Evolutionary conservation across 1,140 invertebrate species (phyloP).

Genomic region (Hypsibius dujardini): DNA sequence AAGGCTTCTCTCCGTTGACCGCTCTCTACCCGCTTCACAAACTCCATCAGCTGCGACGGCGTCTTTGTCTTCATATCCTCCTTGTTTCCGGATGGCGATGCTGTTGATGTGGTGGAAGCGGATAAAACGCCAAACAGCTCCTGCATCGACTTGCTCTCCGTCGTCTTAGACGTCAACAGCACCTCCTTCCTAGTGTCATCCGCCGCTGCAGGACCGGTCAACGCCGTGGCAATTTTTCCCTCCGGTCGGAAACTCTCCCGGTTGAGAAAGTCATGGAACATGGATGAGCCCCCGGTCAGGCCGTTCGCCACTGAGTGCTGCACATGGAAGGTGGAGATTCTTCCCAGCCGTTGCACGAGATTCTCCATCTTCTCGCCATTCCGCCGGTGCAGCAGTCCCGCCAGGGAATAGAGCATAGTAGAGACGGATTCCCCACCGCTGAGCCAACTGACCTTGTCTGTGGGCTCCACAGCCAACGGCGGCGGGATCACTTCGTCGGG

Average conservation of each 20-base stretch:
- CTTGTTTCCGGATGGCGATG: no score
- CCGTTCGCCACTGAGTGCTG: not conserved
- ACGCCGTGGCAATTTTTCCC: not conserved
- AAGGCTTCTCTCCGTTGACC: slow-evolving; percentile 3
- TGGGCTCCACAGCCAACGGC: not conserved
- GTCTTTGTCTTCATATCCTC: slow-evolving; percentile 10
- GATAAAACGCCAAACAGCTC: slow-evolving; percentile 1
- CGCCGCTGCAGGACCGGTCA: not conserved
- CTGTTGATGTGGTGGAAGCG: no score
- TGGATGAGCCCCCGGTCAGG: not conserved
- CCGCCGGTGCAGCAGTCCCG: not conserved
- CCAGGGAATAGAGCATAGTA: not conserved
- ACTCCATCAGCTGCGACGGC: slow-evolving; percentile 13
- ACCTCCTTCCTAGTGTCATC: not conserved
- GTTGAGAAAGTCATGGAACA: not conserved
- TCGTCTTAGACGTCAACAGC: not conserved
- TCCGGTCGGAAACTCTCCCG: not conserved
- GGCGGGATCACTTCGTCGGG: not conserved
- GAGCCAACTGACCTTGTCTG: not conserved
- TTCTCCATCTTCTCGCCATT: not conserved
- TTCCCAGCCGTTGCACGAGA: no score
- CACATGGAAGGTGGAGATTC: not conserved
- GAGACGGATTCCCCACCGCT: not conserved
- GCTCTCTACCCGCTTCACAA: slow-evolving; percentile 13
- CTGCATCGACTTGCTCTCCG: not conserved